Conservation (phyloP, 2,888 invertebrate genomes). For the Lasioglossum pauxillum region DNA sequence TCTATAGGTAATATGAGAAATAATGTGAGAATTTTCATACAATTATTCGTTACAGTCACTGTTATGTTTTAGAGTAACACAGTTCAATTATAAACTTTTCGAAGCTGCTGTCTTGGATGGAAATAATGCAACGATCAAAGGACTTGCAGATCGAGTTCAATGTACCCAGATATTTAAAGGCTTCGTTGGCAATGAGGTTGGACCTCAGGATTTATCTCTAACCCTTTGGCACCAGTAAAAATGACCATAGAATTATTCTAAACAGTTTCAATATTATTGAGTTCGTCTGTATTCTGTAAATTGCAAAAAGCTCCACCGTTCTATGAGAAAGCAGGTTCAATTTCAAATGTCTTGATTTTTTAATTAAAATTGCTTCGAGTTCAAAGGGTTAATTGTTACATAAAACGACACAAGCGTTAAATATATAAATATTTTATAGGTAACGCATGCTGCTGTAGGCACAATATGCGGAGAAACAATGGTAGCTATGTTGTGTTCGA, state of each 20-base stretch:
- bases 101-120: conserved; percentile 53
- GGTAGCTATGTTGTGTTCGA: conserved; percentile 69
- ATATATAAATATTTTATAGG: conserved; percentile 59
- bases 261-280: too few species aligned
- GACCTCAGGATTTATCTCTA: neutral
- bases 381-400: conserved; percentile 4
- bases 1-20: conserved; percentile 68
- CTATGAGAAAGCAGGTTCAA: too few species aligned
- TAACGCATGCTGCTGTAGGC: conserved; percentile 55
- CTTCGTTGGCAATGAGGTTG: conserved; percentile 51
- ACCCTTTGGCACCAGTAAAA: too few species aligned
- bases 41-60: neutral
- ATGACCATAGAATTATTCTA: too few species aligned
- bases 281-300: too few species aligned
- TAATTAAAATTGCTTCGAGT: too few species aligned
- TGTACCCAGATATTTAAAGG: conserved; percentile 65
- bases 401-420: neutral
- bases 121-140: conserved; percentile 42
- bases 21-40: conserved; percentile 22
- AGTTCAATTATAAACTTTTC: conserved; percentile 58
- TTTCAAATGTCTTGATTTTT: too few species aligned
- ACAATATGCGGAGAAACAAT: conserved; percentile 44
- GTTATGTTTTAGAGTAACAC: conserved; percentile 53
- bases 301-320: too few species aligned
- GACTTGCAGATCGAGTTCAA: conserved; percentile 59